Conservation (phyloP, 2,888 invertebrate species). For the Ophion obscuratus region DNA sequence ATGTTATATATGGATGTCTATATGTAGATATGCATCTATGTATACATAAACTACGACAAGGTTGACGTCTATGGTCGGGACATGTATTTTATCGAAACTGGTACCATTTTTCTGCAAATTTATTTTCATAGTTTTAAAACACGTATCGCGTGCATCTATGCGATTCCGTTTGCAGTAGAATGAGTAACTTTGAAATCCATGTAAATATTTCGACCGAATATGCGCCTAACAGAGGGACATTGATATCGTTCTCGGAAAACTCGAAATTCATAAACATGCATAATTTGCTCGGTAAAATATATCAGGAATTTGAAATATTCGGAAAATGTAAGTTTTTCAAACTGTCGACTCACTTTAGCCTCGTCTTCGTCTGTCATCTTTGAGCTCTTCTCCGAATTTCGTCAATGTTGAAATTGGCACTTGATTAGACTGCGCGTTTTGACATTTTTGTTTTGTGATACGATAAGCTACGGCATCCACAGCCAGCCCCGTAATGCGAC, state of each 20-base stretch:
- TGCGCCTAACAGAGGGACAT: constrained; percentile 5
- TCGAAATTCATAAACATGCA: constrained; percentile 1
- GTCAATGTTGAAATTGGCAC: neutral
- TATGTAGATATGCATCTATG: neutral
- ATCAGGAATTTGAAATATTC: neutral
- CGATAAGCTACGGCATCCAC: constrained; percentile 71
- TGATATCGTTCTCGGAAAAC: neutral
- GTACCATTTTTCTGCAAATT: constrained; percentile 49
- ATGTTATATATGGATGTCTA: neutral
- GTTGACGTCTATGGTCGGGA: neutral
- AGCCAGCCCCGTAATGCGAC: constrained; percentile 79
- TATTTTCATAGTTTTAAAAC: constrained; percentile 53
- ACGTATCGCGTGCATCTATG: constrained; percentile 53
- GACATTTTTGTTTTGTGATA: constrained; percentile 26
- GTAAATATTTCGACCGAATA: constrained; percentile 15
- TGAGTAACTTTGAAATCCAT: neutral
- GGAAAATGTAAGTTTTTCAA: neutral
- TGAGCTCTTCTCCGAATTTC: constrained; percentile 14
- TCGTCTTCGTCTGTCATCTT: constrained; percentile 79
- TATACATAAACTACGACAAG: constrained; percentile 1
- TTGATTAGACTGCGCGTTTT: neutral
- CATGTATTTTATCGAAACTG: neutral
- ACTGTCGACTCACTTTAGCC: constrained; percentile 79
- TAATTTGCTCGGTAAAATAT: neutral
- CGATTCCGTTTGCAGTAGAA: constrained; percentile 34